Evolutionary conservation across 2,888 invertebrate species (phyloP).

Genomic region (Netelia inedita): DNA sequence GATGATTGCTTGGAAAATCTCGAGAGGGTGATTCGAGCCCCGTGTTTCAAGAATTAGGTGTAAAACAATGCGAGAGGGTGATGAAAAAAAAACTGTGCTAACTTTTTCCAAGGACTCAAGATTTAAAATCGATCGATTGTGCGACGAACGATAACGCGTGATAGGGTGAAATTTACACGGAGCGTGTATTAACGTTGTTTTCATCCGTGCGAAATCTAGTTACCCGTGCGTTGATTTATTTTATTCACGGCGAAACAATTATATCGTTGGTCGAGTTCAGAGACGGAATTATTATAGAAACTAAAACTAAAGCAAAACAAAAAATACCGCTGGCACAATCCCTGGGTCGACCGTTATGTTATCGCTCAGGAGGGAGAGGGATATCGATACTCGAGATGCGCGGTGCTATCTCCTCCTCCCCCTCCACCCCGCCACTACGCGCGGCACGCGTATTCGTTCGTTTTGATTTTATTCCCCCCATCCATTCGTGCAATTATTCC

Average conservation of each 20-base stretch:
- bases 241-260: constrained; percentile 56
- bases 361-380: background rate
- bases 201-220: background rate
- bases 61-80: too few relatives aligned
- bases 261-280: constrained; percentile 53
- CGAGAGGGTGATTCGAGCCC: too few relatives aligned
- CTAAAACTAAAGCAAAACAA: constrained; percentile 1
- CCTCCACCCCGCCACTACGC: background rate
- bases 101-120: too few relatives aligned
- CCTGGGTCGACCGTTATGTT: constrained; percentile 55
- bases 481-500: constrained; percentile 61
- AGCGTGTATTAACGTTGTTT: too few relatives aligned
- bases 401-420: constrained; percentile 1
- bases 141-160: too few relatives aligned
- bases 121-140: too few relatives aligned
- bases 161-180: too few relatives aligned
- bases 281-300: constrained; percentile 49
- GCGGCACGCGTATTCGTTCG: constrained; percentile 48
- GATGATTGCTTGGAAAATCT: too few relatives aligned
- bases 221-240: background rate
- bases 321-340: constrained; percentile 42
- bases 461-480: constrained; percentile 20
- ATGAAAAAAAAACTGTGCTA: too few relatives aligned
- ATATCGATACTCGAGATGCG: constrained; percentile 25
- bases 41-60: too few relatives aligned